A percentile compares a stretch with the other conserved stretches of the same genome.
phyloP scores from a whole-genome alignment of 2,888 invertebrate species.

The Dromius quadrimaculatus region DNA sequence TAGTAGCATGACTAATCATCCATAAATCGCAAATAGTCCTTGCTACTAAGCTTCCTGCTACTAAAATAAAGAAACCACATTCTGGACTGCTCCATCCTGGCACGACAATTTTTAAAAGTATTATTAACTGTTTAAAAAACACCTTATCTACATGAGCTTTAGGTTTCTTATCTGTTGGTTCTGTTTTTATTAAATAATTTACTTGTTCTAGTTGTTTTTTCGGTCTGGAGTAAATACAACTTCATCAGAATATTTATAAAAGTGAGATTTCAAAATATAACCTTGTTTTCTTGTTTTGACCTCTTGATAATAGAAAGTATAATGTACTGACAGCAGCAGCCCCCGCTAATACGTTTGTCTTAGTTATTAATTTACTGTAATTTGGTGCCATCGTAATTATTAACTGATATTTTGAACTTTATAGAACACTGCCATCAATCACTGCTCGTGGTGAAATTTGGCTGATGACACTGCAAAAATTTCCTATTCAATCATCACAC shows the following conservation, averaged over 20 bases:
- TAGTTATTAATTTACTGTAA: conserved; percentile 80
- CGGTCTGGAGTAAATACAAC: conserved; percentile 56
- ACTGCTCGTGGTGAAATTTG: not conserved
- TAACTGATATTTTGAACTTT: too few relatives aligned
- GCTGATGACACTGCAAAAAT: conserved; percentile 1
- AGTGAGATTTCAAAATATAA: too few relatives aligned
- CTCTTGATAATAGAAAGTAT: conserved; percentile 71
- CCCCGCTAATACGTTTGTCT: conserved; percentile 74
- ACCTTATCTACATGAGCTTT: conserved; percentile 83
- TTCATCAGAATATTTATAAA: not conserved
- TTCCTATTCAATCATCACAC: too few relatives aligned
- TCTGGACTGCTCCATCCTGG: conserved; percentile 85
- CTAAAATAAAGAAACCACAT: conserved; percentile 77
- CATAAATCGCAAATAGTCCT: conserved; percentile 96
- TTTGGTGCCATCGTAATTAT: conserved; percentile 76
- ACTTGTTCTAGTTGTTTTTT: conserved; percentile 79
- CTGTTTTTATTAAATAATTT: conserved; percentile 83
- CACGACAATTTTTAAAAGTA: conserved; percentile 80
- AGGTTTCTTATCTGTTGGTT: conserved; percentile 70
- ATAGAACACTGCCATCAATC: too few relatives aligned
- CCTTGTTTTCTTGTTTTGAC: conserved; percentile 69
- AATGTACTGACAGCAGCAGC: conserved; percentile 75
- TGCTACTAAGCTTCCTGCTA: conserved; percentile 85
- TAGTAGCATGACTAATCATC: conserved; percentile 95
- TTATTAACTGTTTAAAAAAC: conserved; percentile 78